phyloP scores from a whole-genome alignment of 2,113 vertebrate genomes.

The Hippopotamus amphibius region DNA sequence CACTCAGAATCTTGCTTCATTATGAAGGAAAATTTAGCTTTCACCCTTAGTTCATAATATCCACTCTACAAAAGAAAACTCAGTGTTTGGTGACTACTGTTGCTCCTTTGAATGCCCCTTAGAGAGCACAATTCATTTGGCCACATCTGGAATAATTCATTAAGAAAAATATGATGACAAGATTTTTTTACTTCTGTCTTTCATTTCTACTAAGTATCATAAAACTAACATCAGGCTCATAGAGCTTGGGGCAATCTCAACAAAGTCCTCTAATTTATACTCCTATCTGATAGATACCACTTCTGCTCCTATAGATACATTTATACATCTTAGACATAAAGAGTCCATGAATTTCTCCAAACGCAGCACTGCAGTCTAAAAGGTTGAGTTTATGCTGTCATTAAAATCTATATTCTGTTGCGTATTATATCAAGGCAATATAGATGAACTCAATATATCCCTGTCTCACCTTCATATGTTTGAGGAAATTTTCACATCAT shows the following conservation, averaged over 20 bases:
- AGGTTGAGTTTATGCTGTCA: neutral
- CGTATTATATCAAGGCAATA: slow-evolving; percentile 4
- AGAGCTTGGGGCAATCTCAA: slow-evolving; percentile 40
- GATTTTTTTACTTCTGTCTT: neutral
- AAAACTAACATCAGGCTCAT: slow-evolving; percentile 14
- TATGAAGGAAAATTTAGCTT: neutral
- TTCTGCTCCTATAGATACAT: neutral
- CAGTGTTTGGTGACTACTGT: neutral
- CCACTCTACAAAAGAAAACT: slow-evolving; percentile 14
- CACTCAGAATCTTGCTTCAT: neutral
- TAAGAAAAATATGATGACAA: neutral
- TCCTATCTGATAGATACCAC: neutral
- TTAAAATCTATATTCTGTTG: slow-evolving; percentile 37
- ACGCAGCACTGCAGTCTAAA: neutral
- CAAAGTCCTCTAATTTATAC: slow-evolving; percentile 20
- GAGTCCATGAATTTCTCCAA: neutral
- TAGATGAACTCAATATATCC: neutral
- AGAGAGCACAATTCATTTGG: neutral
- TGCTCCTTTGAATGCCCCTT: neutral
- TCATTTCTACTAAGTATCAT: slow-evolving; percentile 16
- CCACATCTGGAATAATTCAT: neutral
- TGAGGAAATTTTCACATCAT: slow-evolving; percentile 43
- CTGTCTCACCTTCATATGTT: slow-evolving; percentile 35
- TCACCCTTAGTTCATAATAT: neutral
- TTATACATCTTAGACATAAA: neutral